Evolutionary conservation across 2,797 vertebrate species (phyloP), one percentile per base, ranked within the genome.

Genomic region (Poecilia wingei): DNA sequence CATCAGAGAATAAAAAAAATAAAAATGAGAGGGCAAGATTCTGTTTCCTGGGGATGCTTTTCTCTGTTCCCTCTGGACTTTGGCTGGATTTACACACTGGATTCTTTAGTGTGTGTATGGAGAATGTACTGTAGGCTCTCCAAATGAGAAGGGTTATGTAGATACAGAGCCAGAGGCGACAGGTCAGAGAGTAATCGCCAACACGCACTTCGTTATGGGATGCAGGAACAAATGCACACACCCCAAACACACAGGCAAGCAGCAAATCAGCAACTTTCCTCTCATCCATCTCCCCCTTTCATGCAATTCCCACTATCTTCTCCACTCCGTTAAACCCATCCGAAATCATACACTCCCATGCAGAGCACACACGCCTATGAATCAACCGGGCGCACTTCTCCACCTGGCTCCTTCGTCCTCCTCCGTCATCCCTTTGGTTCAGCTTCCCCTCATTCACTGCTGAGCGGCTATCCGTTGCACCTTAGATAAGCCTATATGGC

Each of bases 41-140:
- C 72, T 79, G 68, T 83, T 89, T 91, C 88, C 91, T 81, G 31
- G 75, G 87, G 91, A 89, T 90, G 81, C 86, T 89, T 89, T 83
- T 86, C 79, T 79, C 78, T 79, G 45, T 86, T 82, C 81, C 87
- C 91, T 68, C 86, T 91, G 87, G 92, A 89, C 82, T 77, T 85
- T 69, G 87, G 91, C 85, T 86, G 88, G 90, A 92, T 91, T 94
- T 91, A 85, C 45, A 47, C 81, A 86, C 79, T 88, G 84, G 89
- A 87, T 93, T 93, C 91, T 90, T 80, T 81, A 51, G 72, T 43
- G 78, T 79, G 45, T 87, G 20, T 28, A 20, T 66, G 64, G 79
- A 64, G 88, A 72, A 75, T 86, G 77, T 31, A 31, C 31, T 31
- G 31, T 85, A 73, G 86, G 79, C 73, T 69, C 55, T 61, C 76